Percentiles rank a stretch among this genome's conserved stretches.
phyloP scores from a whole-genome alignment of 2,113 vertebrate genomes.

The Corvus moneduloides region DNA sequence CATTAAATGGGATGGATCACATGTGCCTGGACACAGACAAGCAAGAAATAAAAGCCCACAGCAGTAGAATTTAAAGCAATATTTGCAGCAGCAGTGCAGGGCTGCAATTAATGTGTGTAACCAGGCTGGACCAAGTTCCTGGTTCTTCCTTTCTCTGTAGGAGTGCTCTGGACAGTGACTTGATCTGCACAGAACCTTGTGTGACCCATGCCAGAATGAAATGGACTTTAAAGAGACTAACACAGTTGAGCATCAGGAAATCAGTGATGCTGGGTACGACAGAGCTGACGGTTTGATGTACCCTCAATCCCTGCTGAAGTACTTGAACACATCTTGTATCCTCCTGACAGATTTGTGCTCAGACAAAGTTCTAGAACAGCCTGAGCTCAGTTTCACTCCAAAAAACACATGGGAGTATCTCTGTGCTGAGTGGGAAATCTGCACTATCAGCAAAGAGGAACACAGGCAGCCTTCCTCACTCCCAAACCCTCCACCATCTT shows the following conservation, averaged over 20 bases:
- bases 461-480: not conserved
- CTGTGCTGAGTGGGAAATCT: not conserved
- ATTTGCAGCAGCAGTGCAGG: not conserved
- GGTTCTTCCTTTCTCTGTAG: not conserved
- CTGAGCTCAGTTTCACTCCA: not conserved
- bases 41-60: not conserved
- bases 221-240: not conserved
- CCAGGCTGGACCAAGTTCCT: not conserved
- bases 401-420: fast-evolving
- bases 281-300: not conserved
- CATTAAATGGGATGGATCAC: not conserved
- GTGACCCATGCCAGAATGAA: not conserved
- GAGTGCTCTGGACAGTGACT: not conserved
- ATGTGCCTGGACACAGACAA: not conserved
- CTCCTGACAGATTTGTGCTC: not conserved
- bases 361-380: not conserved
- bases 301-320: not conserved
- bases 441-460: not conserved
- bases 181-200: not conserved
- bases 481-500: not conserved
- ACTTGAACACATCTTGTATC: not conserved
- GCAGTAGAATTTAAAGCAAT: not conserved
- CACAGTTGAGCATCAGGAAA: not conserved
- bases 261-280: not conserved
- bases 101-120: not conserved